Conservation (phyloP, 2,888 invertebrate genomes). For the Apantesis nais region DNA sequence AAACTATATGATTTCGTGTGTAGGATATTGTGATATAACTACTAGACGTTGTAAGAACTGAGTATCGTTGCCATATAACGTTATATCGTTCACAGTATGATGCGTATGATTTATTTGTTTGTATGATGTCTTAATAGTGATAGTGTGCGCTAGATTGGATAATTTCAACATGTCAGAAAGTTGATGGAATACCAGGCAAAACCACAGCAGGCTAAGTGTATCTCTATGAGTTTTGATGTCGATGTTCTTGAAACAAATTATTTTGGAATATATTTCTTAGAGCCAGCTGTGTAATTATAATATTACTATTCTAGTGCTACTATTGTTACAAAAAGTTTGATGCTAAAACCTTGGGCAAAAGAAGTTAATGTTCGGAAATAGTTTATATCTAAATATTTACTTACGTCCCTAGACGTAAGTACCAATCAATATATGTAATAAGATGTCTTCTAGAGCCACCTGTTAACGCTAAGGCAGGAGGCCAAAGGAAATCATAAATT, state of each 20-base stretch:
- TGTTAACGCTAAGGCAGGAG: neutral
- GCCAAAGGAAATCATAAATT: conserved; percentile 3
- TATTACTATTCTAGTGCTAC: neutral
- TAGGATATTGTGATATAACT: neutral
- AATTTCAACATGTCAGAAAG: neutral
- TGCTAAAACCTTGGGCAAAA: neutral
- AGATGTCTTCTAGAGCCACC: neutral
- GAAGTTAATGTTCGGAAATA: neutral
- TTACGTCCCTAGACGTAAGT: neutral
- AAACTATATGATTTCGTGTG: neutral
- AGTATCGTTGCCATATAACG: neutral
- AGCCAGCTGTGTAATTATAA: neutral
- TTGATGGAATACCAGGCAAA: neutral
- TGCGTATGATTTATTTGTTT: neutral
- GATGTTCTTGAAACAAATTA: neutral
- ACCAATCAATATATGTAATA: neutral
- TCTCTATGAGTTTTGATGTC: neutral
- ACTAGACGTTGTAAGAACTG: neutral
- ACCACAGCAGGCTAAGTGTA: neutral
- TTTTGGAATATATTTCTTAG: neutral
- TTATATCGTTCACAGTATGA: neutral
- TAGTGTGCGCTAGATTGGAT: neutral
- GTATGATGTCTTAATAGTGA: neutral
- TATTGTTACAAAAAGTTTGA: neutral
- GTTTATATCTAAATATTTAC: neutral